These are phyloP conservation scores for Dasysyrphus tricinctus DNA, from an alignment of 2,888 invertebrate species.

Conservation along the genomic window DNA sequence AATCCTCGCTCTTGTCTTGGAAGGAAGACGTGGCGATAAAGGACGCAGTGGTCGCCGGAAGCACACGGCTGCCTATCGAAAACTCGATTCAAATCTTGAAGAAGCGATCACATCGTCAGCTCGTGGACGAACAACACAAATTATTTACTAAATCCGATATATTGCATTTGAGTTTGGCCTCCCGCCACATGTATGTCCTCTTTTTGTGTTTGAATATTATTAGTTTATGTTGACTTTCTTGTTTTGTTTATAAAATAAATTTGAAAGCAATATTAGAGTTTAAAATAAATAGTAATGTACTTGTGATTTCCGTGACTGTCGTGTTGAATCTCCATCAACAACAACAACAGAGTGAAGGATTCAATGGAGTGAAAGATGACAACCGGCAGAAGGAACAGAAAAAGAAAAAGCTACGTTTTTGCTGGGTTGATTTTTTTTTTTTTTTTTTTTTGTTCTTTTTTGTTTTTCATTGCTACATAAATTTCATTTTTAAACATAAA, in stretches of 20 bases:
- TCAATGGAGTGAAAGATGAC: conserved; percentile 4
- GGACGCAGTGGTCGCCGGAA: conserved; percentile 83
- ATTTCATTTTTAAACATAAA: conserved; percentile 17
- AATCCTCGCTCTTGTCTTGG: conserved; percentile 87
- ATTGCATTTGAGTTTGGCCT: conserved; percentile 24
- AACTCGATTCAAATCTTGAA: conserved; percentile 87
- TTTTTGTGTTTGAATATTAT: conserved; percentile 36
- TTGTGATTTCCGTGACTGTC: conserved; percentile 58
- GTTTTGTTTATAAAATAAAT: conserved; percentile 54
- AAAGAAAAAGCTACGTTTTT: conserved; percentile 16
- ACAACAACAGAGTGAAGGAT: background rate
- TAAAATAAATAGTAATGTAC: conserved; percentile 43
- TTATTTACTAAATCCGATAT: conserved; percentile 76
- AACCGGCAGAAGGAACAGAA: conserved; percentile 31
- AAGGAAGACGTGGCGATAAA: conserved; percentile 84
- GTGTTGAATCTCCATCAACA: conserved; percentile 25
- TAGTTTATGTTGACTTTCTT: conserved; percentile 51
- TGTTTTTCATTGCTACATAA: background rate
- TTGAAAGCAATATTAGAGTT: conserved; percentile 73
- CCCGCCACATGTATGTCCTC: conserved; percentile 30
- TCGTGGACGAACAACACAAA: conserved; percentile 76
- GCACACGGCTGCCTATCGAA: conserved; percentile 87
- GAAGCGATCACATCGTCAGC: conserved; percentile 86
- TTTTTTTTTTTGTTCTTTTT: conserved; percentile 16
- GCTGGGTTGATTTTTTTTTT: background rate